Conservation (phyloP, 2,888 invertebrate species). For the Caenorhabditis japonica region DNA sequence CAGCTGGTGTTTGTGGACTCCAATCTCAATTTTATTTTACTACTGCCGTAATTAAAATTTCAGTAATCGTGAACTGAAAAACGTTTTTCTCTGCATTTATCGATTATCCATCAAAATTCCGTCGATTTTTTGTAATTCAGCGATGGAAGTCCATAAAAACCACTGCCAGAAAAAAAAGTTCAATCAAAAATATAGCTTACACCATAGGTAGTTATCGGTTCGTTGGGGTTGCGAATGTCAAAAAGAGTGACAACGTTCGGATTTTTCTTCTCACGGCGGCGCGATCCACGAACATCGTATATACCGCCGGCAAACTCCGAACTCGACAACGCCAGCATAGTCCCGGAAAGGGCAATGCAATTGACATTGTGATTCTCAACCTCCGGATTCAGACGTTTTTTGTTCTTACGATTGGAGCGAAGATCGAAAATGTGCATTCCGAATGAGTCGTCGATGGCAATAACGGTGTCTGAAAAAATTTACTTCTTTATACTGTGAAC, state of each 20-base stretch:
- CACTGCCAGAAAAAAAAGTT: too few species aligned
- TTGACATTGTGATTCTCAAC: constrained; percentile 55
- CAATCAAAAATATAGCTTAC: too few species aligned
- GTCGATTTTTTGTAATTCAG: too few species aligned
- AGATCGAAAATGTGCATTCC: constrained; percentile 57
- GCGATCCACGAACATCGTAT: constrained; percentile 41
- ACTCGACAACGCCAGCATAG: constrained; percentile 53
- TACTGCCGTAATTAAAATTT: too few species aligned
- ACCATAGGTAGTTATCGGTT: constrained; percentile 50
- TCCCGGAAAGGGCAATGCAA: constrained; percentile 44
- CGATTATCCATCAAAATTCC: too few species aligned
- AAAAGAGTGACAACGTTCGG: constrained; percentile 52
- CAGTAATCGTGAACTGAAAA: too few species aligned
- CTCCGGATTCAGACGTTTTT: constrained; percentile 56
- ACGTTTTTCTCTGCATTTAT: too few species aligned
- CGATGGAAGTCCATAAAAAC: too few species aligned
- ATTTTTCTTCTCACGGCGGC: constrained; percentile 30
- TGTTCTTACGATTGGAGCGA: constrained; percentile 49
- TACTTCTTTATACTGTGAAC: neutral
- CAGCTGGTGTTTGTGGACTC: too few species aligned
- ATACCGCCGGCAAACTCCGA: constrained; percentile 50
- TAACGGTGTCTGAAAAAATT: constrained; percentile 41
- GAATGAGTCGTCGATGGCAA: constrained; percentile 56
- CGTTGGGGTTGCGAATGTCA: constrained; percentile 42
- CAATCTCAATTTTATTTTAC: too few species aligned